phyloP scores from a whole-genome alignment of 2,888 invertebrate species.

The Drosophila quinaria region DNA sequence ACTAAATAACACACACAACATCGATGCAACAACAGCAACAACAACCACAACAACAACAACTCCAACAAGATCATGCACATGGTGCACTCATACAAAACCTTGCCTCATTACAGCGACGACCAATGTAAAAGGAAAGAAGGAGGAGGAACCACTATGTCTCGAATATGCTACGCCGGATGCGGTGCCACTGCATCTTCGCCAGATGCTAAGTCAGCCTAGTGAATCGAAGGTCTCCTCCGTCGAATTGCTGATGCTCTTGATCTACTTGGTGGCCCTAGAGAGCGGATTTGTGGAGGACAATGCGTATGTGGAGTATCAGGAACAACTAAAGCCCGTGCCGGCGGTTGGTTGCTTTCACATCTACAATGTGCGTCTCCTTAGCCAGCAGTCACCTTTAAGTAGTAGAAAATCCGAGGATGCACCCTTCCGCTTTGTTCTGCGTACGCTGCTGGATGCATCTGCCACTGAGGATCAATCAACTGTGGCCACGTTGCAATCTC shows the following conservation, averaged over 20 bases:
- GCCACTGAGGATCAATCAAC: slow-evolving; percentile 5
- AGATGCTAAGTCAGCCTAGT: slow-evolving; percentile 58
- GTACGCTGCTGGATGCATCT: slow-evolving; percentile 38
- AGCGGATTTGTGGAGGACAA: slow-evolving; percentile 74
- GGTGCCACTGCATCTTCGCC: slow-evolving; percentile 76
- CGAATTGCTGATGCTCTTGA: slow-evolving; percentile 77
- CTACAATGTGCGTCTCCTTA: slow-evolving; percentile 67
- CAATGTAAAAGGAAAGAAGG: neutral
- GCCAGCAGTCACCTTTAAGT: slow-evolving; percentile 29
- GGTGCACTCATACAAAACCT: slow-evolving; percentile 31
- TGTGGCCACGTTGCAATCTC: slow-evolving; percentile 34
- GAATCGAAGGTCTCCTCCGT: slow-evolving; percentile 37
- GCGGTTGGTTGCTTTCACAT: slow-evolving; percentile 70
- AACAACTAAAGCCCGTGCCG: slow-evolving; percentile 52
- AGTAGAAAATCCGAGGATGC: slow-evolving; percentile 24
- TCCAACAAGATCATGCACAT: slow-evolving; percentile 29
- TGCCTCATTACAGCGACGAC: slow-evolving; percentile 57
- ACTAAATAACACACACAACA: slow-evolving; percentile 36
- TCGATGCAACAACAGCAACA: slow-evolving; percentile 34
- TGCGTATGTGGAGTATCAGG: slow-evolving; percentile 46
- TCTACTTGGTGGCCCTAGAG: slow-evolving; percentile 83
- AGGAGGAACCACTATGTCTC: slow-evolving; percentile 54
- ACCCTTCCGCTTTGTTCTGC: slow-evolving; percentile 49
- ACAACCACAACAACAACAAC: slow-evolving; percentile 9
- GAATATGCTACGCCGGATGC: slow-evolving; percentile 76